A percentile compares a stretch with the other conserved stretches of the same genome.
Conservation (phyloP, 2,888 invertebrate species). For the Acutogordius australiensis region DNA sequence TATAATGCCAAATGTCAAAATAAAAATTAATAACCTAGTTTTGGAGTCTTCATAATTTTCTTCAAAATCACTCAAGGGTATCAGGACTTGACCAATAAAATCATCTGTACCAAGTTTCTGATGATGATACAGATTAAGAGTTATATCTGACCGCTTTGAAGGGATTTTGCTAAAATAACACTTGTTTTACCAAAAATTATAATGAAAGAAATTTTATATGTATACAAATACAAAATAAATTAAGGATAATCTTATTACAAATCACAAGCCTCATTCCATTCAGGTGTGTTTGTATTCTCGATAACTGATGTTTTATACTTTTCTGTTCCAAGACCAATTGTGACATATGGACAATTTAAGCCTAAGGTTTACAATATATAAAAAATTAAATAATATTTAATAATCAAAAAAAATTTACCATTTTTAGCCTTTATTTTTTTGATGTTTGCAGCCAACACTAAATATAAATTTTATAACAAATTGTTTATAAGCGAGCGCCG, state of each 20-base stretch:
- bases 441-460: background rate
- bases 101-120: background rate
- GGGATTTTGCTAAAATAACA: background rate
- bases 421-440: background rate
- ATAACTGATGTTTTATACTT: background rate
- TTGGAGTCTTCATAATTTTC: background rate
- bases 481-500: background rate
- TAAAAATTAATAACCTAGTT: background rate
- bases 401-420: too few species aligned
- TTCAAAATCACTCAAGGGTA: background rate
- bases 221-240: background rate
- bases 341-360: background rate
- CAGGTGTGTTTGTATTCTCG: background rate
- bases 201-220: too few species aligned
- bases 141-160: background rate
- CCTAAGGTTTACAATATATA: too few species aligned
- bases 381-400: too few species aligned
- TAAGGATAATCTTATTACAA: background rate
- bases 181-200: too few species aligned
- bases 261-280: constrained; percentile 3
- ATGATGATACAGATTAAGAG: background rate
- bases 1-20: too few species aligned
- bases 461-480: background rate
- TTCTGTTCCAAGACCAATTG: background rate
- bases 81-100: background rate